Base-by-base conservation (phyloP, 2,113 vertebrate species). In the Anarhynchus alexandrinus region DNA sequence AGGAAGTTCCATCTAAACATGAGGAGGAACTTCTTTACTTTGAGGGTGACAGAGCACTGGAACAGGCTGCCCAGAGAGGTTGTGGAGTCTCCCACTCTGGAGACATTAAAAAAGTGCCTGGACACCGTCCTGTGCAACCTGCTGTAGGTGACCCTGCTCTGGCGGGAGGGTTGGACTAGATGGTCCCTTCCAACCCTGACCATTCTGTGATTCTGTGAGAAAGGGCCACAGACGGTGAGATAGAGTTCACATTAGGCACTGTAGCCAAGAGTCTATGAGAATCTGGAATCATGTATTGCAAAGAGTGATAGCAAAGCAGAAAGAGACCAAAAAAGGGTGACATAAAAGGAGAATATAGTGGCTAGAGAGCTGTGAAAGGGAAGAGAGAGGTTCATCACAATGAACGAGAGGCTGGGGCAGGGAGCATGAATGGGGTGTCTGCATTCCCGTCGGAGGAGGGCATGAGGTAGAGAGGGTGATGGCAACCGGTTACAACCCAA, bases 161-260 rank as follows among this genome's bases (percentile, higher is more conserved):
- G 40, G 40, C 11, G 12, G 40, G 40, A 11, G 40, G 11, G 12
- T 42, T 42, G 40, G 40, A 42, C 40, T 42, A 42, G 40, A 42
- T 42, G 40, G 40, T 42, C 40, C 40, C 40, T 42, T 42, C 40
- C 40, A 42, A 42, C 40, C 11, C 40, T 42, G 40, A 42, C 40
- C 40, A 42, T 42, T 42, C 40, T 42, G 40, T 42, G 40, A 42
- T 12, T 42, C 40, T 42, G 40, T 42, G 23, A 84, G 36, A 36
- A 93, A 61, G 40, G 16, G 21, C 16, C 17, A 45, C 12, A 54
- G 49, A 8, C 1, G 3, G 5, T 52, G 17, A 64, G 57, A 25
- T 34, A 14, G 18, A 79, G 58, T 62, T 83, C 0, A 0, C 1
- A 1, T 23, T 43, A 14, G 10, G 5, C 40, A 15, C 9, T 9